Conservation (phyloP, 2,113 vertebrate species). For the Pteropus alecto region DNA sequence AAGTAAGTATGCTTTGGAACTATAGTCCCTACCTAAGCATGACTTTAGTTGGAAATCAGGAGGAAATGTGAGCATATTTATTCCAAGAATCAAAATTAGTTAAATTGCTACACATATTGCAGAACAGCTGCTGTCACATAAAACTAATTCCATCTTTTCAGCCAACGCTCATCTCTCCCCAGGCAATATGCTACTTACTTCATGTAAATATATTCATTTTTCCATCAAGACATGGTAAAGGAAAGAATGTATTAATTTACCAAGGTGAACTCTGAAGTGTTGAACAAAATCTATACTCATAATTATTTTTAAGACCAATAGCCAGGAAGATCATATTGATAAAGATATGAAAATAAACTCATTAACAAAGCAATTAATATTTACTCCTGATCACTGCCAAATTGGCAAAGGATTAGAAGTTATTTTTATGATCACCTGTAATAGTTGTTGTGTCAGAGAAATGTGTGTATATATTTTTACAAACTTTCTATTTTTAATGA, state of each 20-base stretch:
- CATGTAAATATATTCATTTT: constrained; percentile 32
- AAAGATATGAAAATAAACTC: not conserved
- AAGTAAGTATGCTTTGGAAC: not conserved
- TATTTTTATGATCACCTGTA: constrained; percentile 12
- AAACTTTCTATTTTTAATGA: constrained; percentile 24
- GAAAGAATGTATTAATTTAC: constrained; percentile 13
- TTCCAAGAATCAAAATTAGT: not conserved
- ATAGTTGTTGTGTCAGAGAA: not conserved
- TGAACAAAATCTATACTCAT: not conserved
- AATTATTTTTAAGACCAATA: constrained; percentile 25
- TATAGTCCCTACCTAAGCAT: not conserved
- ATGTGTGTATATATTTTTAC: not conserved
- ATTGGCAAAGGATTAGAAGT: constrained; percentile 28
- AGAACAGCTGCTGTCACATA: constrained; percentile 43
- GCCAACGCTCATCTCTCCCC: constrained; percentile 19
- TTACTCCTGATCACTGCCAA: not conserved
- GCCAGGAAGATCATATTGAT: not conserved
- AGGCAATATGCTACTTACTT: constrained; percentile 46
- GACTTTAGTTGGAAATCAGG: not conserved
- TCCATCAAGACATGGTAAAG: not conserved
- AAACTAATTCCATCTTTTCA: constrained; percentile 45
- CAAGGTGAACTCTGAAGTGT: not conserved
- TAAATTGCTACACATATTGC: constrained; percentile 25
- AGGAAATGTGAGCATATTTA: constrained; percentile 15
- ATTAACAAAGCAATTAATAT: not conserved